Evolutionary conservation across 2,888 invertebrate genomes (phyloP), one percentile per base, ranked within the genome.

Genomic region (Lepas anatifera): DNA sequence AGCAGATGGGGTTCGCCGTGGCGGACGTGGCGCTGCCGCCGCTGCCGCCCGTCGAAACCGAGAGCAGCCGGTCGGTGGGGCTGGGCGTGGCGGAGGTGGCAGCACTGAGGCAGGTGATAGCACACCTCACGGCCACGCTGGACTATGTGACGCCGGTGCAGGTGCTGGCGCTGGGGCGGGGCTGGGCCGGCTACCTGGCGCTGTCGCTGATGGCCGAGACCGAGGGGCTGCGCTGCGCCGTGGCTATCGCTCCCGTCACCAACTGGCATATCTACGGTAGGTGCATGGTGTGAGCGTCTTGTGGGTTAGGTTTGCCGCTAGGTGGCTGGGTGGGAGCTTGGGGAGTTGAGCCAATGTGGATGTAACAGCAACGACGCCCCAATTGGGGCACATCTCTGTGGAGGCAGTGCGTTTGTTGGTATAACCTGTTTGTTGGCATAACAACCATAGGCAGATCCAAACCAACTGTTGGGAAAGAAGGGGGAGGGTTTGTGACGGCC

Each of bases 101-200:
- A 52, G 98, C 98, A 81, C 95, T 97, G 67, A 46, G 73, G 10
- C 68, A 69, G 0, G 74, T 74, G 35, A 68, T 69, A 76, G 90
- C 91, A 76, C 91, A 92, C 78, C 84, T 96, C 52, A 84, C 90
- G 10, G 91, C 94, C 76, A 90, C 90, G 18, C 84, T 94, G 6
- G 90, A 91, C 78, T 96, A 93, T 77, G 90, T 97, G 67, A 95
- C 96, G 79, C 86, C 89, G 69, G 85, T 89, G 10, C 86, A 92
- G 27, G 91, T 95, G 73, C 95, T 94, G 0, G 91, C 98, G 72
- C 95, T 94, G 92, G 98, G 98, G 3, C 92, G 94, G 87, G 92
- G 94, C 70, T 98, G 96, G 78, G 98, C 97, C 0, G 98, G 96
- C 3, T 98, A 94, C 79, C 87, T 95, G 0, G 89, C 96, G 0